Base-by-base conservation (phyloP, 2,113 vertebrate species). In the Ahaetulla prasina region DNA sequence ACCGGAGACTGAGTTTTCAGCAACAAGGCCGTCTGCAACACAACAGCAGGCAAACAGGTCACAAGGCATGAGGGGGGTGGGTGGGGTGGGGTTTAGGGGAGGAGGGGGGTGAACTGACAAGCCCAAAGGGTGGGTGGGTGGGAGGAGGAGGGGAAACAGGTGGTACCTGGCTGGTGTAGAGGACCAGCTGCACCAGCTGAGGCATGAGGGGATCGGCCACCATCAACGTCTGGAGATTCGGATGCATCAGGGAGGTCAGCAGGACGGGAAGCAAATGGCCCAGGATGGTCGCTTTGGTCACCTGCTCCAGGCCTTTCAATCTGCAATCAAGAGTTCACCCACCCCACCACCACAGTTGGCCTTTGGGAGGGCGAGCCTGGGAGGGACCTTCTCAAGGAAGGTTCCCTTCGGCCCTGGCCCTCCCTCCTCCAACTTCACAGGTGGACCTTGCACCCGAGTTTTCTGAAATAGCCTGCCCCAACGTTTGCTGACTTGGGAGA, bases 141-240 rank as follows among this genome's bases (percentile, higher is more conserved):
- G 7, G 20, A 11, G 22, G 52, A n/a, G 23, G 30, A 2, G 30
- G 68, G 23, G 23, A 63, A 8, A 23, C 8, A 92, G 91, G 18
- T 8, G 92, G 0, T 94, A 99, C 99, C 99, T 99, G 99, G 95
- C 99, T 99, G 49, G 99, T 99, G 90, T 99, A 99, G 80, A 99
- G 98, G 5, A 99, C 99, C 88, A 99, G 97, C 95, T 99, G 99
- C 49, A 99, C 99, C 63, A 99, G 97, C 97, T 99, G 99, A 89
- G 99, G 99, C 99, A 99, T 99, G 95, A 99, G 98, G 18, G 99
- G 98, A 47, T 99, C 99, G 12, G 99, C 99, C 91, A 99, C 98
- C 20, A 97, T 99, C 63, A 99, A 96, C 8, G 99, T 99, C 95
- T 99, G 99, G 88, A 99, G 97, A 95, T 99, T 99, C 10, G 99